These are phyloP conservation scores for Gorsachius goisagi DNA, from an alignment of 2,113 vertebrate species.

Conservation along the genomic window DNA sequence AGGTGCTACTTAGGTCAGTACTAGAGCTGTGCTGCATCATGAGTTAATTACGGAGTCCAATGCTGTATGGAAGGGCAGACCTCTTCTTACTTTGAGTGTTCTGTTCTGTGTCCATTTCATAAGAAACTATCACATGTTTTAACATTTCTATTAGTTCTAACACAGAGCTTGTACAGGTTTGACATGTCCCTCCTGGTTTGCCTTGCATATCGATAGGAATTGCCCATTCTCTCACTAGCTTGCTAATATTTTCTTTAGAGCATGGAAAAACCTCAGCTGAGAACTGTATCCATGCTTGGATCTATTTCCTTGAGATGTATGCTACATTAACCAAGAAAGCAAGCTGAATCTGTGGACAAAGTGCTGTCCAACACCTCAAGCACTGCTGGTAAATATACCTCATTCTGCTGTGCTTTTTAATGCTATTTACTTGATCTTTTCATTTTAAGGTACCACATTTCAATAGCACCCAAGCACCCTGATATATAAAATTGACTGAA, in stretches of 20 bases:
- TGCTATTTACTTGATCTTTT: neutral
- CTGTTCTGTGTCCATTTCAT: neutral
- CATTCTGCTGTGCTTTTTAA: neutral
- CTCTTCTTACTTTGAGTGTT: neutral
- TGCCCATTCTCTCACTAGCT: neutral
- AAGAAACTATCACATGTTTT: neutral
- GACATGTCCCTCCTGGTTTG: neutral
- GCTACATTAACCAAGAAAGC: neutral
- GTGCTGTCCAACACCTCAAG: neutral
- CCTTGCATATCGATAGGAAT: neutral
- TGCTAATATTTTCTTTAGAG: neutral
- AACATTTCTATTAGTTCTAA: neutral
- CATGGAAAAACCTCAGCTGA: neutral
- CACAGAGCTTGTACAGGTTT: neutral
- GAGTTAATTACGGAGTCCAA: neutral
- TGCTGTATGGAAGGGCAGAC: neutral
- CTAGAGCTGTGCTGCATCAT: neutral
- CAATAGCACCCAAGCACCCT: neutral
- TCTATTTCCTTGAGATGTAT: neutral
- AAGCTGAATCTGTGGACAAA: neutral
- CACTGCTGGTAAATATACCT: neutral
- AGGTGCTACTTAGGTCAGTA: neutral
- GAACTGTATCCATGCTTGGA: neutral
- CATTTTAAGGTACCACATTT: neutral
- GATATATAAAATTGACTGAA: neutral